A percentile compares a stretch with the other conserved stretches of the same genome.
phyloP scores from a whole-genome alignment of 2,888 invertebrate genomes.

The Idaea aversata region DNA sequence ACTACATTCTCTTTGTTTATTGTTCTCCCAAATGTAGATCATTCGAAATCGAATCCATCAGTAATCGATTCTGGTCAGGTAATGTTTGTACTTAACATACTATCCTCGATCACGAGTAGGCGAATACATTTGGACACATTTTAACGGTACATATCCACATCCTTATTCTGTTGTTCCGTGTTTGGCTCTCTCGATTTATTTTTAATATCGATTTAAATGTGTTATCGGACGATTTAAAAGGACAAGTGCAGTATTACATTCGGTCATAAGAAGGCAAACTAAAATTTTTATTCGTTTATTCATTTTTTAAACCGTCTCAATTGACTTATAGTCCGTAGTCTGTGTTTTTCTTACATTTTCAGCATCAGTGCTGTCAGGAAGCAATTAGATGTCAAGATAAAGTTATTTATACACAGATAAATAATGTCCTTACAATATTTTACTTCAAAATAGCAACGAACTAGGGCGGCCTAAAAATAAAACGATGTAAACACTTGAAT shows the following conservation, averaged over 20 bases:
- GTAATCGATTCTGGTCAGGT: conserved; percentile 58
- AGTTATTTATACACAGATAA: conserved; percentile 1
- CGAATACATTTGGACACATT: conserved; percentile 46
- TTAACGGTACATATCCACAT: conserved; percentile 46
- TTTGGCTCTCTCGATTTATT: conserved; percentile 31
- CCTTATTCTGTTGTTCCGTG: conserved; percentile 46
- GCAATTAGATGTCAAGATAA: conserved; percentile 10
- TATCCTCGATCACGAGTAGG: conserved; percentile 51
- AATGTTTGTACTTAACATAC: conserved; percentile 53
- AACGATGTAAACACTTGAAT: conserved; percentile 13
- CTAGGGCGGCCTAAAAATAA: conserved; percentile 20
- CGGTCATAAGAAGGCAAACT: too few relatives aligned
- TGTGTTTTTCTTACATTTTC: neutral
- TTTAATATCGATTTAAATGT: neutral
- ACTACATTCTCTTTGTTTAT: conserved; percentile 10
- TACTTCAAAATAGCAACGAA: conserved; percentile 16
- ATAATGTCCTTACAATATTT: neutral
- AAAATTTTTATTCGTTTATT: too few relatives aligned
- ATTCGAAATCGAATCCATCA: conserved; percentile 44
- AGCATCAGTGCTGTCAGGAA: neutral
- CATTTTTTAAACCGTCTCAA: neutral
- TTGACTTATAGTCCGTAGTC: neutral
- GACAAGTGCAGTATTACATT: too few relatives aligned
- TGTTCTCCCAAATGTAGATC: conserved; percentile 32
- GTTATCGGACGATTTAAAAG: too few relatives aligned